Evolutionary conservation across 2,113 vertebrate species (phyloP).

Genomic region (Otis tarda): DNA sequence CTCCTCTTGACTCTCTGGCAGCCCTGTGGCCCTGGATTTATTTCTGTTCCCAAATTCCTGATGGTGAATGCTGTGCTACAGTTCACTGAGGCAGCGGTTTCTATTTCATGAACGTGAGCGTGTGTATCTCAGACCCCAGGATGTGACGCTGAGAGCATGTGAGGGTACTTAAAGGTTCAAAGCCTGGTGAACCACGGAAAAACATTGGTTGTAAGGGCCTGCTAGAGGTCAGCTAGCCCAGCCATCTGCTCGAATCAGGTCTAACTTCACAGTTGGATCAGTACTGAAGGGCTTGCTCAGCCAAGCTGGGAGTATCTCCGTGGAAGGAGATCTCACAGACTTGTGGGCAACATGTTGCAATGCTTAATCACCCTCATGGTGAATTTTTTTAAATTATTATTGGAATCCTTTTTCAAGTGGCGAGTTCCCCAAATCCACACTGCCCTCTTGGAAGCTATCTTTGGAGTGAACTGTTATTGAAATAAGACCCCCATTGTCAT

Average conservation of each 20-base stretch:
- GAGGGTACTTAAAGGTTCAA: neutral
- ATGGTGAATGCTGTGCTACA: fast-evolving
- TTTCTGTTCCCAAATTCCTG: neutral
- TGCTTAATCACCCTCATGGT: neutral
- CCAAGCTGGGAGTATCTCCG: neutral
- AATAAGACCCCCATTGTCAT: neutral
- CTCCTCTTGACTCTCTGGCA: neutral
- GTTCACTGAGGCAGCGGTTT: neutral
- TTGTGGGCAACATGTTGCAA: neutral
- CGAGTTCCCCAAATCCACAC: neutral
- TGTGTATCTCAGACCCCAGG: fast-evolving
- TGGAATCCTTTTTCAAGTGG: neutral
- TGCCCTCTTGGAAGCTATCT: neutral
- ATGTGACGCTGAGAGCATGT: neutral
- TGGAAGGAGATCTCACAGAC: neutral
- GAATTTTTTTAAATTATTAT: neutral
- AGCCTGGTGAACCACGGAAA: neutral
- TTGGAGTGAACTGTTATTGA: neutral
- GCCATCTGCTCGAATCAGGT: neutral
- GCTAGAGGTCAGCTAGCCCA: neutral
- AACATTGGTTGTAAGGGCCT: neutral
- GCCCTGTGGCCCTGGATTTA: neutral
- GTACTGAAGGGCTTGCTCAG: neutral
- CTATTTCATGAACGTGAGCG: neutral
- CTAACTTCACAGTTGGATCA: neutral